Evolutionary conservation across 2,888 invertebrate genomes (phyloP), one percentile per base, ranked within the genome.

Genomic region (Sinhomidia bicolor): DNA sequence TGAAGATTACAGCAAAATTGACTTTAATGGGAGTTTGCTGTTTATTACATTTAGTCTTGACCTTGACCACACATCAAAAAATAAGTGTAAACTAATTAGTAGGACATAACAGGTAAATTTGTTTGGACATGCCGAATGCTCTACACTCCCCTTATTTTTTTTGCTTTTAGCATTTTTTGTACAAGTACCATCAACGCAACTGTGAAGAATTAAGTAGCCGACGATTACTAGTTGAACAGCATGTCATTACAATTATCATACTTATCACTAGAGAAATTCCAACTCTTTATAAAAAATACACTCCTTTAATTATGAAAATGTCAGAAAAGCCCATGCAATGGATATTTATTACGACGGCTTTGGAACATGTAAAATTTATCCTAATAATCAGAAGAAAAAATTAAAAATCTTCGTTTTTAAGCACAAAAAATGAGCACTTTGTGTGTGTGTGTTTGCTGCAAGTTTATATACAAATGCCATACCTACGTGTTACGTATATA

Each of bases 231-330:
- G 74, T 74, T 20, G 44, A 32, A 78, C 47, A 57, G 57, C 54
- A 57, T 32, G 78, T 57, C 20, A 78, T 23, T 54, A 78, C 57
- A 78, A 78, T 78, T 57, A 78, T 36, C 29, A 51, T 78, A 57
- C 57, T 32, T 78, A 26, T 76, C 5, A 5, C 14, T 10, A 51
- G 23, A 71, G 14, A 41, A 44, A 26, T 20, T 12, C 17, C 51
- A 26, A 20, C 17, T 74, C 26, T 47, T 74, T 10, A 5, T 36
- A 57, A 17, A 36, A 57, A 6, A 32, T 78, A 54, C 62, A 62
- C 65, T 65, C 65, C 65, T 81, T 81, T 81, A 81, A 68, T 87
- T 74, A 87, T 74, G 82, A 87, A 87, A 62, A 44, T 82, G 87
- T 87, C 87, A 82, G 71, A 76, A 47, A 68, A 76, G 36, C 41